Evolutionary conservation across 2,113 vertebrate species (phyloP), one percentile per base, ranked within the genome.

Genomic region (Sander lucioperca): DNA sequence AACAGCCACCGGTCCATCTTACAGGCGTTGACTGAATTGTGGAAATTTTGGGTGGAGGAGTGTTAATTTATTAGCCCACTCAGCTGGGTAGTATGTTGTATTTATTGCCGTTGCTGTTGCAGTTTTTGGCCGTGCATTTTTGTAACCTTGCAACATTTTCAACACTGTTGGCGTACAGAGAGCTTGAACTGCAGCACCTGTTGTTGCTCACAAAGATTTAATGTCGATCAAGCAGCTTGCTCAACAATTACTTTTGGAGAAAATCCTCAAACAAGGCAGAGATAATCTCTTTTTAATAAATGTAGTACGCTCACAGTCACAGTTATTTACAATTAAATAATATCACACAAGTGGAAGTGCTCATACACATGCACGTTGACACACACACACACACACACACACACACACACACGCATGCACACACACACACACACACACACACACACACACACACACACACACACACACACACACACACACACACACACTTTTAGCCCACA

Each of bases 201-300:
- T 54, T 71, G 77, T 56, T 30, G 53, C 66, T 85, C 50, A 56
- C 58, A 5, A 45, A 79, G 79, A 45, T 80, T 88, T 85, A 73
- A 75, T 16, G 3, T 74, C 78, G 82, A 84, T 89, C 72, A 85
- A 88, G 75, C 81, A 15, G 74, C 86, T 82, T 56, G 61, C 66
- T 82, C 79, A 90, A 73, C 88, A 75, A 94, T 93, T 93, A 83
- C 61, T 91, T 91, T 86, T 78, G 56, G 80, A 84, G 79, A 85
- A 92, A 93, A 91, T 89, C 90, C 89, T 88, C 86, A 73, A 82
- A 85, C 72, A 54, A 66, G 62, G 56, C 77, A 0, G 56, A 78
- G 78, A 85, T 94, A 92, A 92, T 91, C 92, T 91, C 81, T 89
- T 90, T 92, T 88, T 93, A 74, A 92, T 91, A 89, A 72, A 92